Evolutionary conservation across 35 echinoderm and acorn worm species (phyloP).

Genomic region (Eucidaris tribuloides): DNA sequence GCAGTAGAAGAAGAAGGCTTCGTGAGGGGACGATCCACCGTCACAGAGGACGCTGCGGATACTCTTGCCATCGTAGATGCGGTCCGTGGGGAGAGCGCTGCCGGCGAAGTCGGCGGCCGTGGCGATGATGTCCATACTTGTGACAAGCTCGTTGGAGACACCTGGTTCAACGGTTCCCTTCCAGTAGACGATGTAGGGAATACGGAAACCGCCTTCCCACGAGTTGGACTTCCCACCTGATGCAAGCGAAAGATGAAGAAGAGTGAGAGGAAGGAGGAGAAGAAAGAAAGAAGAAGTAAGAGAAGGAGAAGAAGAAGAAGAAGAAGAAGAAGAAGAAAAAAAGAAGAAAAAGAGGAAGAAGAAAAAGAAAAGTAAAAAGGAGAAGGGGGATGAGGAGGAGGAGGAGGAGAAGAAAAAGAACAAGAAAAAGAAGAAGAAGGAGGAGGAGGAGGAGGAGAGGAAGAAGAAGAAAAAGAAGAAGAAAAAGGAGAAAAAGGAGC

Average conservation of each 20-base stretch:
- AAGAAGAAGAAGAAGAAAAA: no score
- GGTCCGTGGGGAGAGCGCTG: not conserved
- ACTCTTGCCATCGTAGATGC: constrained; percentile 34
- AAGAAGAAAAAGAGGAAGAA: no score
- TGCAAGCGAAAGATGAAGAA: not conserved
- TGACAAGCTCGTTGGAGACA: constrained; percentile 27
- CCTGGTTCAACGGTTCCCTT: constrained; percentile 7
- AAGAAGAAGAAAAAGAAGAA: no score
- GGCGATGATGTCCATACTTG: constrained; percentile 33
- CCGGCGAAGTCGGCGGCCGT: constrained; percentile 30
- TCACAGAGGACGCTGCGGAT: constrained; percentile 17
- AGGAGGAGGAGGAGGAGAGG: no score
- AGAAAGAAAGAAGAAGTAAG: no score
- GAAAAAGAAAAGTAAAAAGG: no score
- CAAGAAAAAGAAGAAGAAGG: no score
- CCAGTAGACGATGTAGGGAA: constrained; percentile 53
- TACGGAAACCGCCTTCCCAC: constrained; percentile 46
- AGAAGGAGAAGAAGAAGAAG: no score
- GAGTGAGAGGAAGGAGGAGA: no score
- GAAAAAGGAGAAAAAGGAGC: no score
- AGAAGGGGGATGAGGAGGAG: no score
- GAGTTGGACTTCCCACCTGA: constrained; percentile 22
- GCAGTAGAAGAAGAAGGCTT: constrained; percentile 35
- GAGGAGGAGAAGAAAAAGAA: no score
- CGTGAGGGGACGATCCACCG: not conserved